Conservation (phyloP, 2,888 invertebrate species). For the Mythimna impura region DNA sequence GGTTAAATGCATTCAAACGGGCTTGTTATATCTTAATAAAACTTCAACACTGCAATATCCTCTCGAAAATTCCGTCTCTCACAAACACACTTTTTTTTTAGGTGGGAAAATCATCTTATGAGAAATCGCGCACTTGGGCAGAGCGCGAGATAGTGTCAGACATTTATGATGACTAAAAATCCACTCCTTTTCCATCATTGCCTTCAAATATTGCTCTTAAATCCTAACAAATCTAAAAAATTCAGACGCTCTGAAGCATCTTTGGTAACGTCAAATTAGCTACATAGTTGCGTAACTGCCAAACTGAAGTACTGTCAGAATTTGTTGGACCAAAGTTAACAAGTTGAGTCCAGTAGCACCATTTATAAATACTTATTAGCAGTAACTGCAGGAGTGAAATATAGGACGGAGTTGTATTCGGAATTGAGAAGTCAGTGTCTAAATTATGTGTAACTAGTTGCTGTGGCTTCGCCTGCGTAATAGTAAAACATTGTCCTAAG, state of each 20-base stretch:
- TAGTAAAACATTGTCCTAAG: too few species aligned
- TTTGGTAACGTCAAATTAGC: constrained; percentile 32
- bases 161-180: too few species aligned
- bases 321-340: constrained; percentile 24
- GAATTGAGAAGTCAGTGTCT: constrained; percentile 3
- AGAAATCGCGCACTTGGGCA: too few species aligned
- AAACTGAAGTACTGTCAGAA: constrained; percentile 22
- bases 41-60: background rate
- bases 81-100: background rate
- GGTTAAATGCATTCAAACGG: background rate
- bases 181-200: too few species aligned
- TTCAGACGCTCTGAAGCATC: constrained; percentile 11
- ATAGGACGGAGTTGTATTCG: constrained; percentile 25
- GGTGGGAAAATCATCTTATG: too few species aligned
- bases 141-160: too few species aligned
- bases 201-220: background rate
- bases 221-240: constrained; percentile 26
- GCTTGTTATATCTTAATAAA: background rate
- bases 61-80: background rate
- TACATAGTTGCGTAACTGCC: constrained; percentile 36
- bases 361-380: constrained; percentile 54
- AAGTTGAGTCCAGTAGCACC: constrained; percentile 24
- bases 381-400: constrained; percentile 31
- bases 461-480: too few species aligned
- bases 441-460: background rate